These are phyloP conservation scores for Brachypteracias leptosomus DNA, from an alignment of 2,113 vertebrate genomes.

Conservation along the genomic window DNA sequence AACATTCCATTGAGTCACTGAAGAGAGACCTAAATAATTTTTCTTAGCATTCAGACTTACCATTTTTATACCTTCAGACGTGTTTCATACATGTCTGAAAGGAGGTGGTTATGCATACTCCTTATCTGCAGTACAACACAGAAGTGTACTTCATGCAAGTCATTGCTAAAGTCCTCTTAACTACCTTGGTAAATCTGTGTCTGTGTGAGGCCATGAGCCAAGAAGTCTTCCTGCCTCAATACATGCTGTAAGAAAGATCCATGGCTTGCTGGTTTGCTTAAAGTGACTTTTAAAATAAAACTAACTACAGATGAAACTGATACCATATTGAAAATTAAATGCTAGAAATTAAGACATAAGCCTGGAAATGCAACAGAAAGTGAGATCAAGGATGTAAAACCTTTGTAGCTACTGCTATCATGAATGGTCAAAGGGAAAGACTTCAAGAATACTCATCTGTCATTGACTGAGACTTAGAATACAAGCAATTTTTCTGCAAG, in stretches of 20 bases:
- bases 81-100: neutral
- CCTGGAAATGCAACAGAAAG: neutral
- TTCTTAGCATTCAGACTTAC: neutral
- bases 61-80: neutral
- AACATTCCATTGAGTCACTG: neutral
- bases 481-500: neutral
- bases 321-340: neutral
- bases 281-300: neutral
- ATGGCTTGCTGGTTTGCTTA: neutral
- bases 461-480: neutral
- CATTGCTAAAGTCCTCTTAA: neutral
- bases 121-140: neutral
- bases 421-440: neutral
- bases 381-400: neutral
- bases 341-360: neutral
- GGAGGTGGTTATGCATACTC: neutral
- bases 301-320: neutral
- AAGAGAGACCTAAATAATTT: neutral
- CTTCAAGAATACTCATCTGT: neutral
- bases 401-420: neutral
- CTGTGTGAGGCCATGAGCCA: neutral
- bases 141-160: neutral
- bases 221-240: neutral
- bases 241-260: neutral
- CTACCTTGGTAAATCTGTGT: neutral